These are phyloP conservation scores for Diploptera punctata DNA, from an alignment of 2,888 invertebrate genomes.

Conservation along the genomic window DNA sequence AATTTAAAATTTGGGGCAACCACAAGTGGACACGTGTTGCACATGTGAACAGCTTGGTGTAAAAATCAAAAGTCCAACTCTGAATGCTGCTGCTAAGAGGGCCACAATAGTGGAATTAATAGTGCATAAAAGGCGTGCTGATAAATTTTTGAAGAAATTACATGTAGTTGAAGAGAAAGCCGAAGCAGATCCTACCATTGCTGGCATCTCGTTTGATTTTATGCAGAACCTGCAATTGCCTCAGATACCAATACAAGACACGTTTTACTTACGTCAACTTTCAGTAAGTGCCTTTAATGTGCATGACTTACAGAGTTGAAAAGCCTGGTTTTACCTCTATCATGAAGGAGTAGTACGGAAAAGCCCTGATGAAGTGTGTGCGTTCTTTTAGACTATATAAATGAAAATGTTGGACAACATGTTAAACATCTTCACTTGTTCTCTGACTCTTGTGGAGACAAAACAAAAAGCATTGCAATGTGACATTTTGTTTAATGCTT, in stretches of 20 bases:
- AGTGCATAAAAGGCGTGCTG: background rate
- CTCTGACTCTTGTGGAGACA: background rate
- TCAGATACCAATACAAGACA: background rate
- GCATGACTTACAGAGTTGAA: constrained; percentile 1
- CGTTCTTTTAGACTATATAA: too few species aligned
- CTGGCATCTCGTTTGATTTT: background rate
- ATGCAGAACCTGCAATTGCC: constrained; percentile 7
- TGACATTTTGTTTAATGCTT: background rate
- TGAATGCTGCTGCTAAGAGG: background rate
- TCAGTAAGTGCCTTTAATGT: constrained; percentile 5
- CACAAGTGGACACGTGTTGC: background rate
- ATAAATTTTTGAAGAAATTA: background rate
- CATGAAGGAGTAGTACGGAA: constrained; percentile 9
- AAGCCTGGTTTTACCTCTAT: background rate
- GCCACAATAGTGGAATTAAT: background rate
- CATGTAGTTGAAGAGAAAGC: background rate
- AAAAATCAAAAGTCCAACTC: constrained; percentile 2
- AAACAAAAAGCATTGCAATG: background rate
- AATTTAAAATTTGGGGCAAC: background rate
- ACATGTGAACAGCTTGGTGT: background rate
- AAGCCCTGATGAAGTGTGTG: background rate
- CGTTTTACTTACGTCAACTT: background rate
- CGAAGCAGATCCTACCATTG: background rate
- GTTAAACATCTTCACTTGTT: background rate
- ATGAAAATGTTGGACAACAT: background rate